Conservation (phyloP, 1,140 invertebrate genomes). For the Physella acuta region DNA sequence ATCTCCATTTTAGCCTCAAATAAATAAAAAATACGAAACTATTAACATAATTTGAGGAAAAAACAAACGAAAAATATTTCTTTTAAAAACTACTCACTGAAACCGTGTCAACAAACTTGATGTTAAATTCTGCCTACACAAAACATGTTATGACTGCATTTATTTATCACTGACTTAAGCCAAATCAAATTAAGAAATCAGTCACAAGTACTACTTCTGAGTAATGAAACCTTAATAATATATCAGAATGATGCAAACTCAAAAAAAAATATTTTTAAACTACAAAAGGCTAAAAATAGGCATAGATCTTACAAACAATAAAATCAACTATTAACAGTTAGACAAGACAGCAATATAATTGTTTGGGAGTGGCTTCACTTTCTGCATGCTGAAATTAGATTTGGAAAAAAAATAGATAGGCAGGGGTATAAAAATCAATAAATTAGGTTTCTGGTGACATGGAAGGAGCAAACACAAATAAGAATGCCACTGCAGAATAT, state of each 20-base stretch:
- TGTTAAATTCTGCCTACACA: not conserved
- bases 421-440: too few species aligned
- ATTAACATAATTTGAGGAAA: too few species aligned
- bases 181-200: not conserved
- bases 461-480: slow-evolving; percentile 1
- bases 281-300: too few species aligned
- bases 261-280: not conserved
- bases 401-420: not conserved
- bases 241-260: not conserved
- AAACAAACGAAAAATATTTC: too few species aligned
- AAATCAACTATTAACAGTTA: too few species aligned
- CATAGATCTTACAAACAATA: too few species aligned
- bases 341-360: too few species aligned
- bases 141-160: not conserved
- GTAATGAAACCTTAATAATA: too few species aligned
- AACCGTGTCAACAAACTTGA: not conserved
- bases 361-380: not conserved
- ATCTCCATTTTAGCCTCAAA: too few species aligned
- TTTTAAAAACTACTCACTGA: not conserved
- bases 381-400: not conserved
- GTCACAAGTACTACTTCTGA: too few species aligned
- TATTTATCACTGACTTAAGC: not conserved
- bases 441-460: too few species aligned
- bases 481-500: slow-evolving; percentile 7
- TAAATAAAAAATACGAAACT: too few species aligned